Conservation (phyloP, 2,888 invertebrate genomes). For the Orchesellides sinensis region DNA sequence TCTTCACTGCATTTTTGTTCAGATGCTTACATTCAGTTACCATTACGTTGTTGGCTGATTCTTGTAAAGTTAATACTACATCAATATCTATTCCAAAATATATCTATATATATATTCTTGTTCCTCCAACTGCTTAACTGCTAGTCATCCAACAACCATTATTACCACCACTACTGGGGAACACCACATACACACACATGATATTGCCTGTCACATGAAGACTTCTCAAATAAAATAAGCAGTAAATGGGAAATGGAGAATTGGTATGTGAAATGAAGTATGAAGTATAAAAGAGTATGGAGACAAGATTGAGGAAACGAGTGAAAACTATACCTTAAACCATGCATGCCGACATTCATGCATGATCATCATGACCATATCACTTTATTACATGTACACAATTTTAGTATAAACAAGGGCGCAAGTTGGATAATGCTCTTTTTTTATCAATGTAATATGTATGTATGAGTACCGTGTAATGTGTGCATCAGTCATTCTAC, state of each 20-base stretch:
- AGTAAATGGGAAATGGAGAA: constrained; percentile 30
- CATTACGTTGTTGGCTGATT: constrained; percentile 26
- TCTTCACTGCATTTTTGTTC: constrained; percentile 1
- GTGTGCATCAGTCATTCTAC: constrained; percentile 1
- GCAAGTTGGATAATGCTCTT: neutral
- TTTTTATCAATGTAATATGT: neutral
- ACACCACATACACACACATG: constrained; percentile 16
- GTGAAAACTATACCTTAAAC: neutral
- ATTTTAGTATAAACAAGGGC: neutral
- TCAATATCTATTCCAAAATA: constrained; percentile 3
- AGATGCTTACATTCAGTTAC: neutral
- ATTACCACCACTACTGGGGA: constrained; percentile 22
- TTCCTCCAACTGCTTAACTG: neutral
- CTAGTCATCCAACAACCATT: constrained; percentile 25
- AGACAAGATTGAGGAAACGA: neutral
- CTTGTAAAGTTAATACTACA: constrained; percentile 22
- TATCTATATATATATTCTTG: too few species aligned
- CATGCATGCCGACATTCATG: neutral
- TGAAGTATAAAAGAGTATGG: constrained; percentile 14
- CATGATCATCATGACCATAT: neutral
- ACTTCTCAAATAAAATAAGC: constrained; percentile 6
- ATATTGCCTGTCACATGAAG: constrained; percentile 48
- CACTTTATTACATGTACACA: neutral
- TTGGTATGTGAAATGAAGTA: constrained; percentile 42
- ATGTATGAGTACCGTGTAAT: neutral